Conservation (phyloP, 2,888 invertebrate genomes). For the Aromia moschata region DNA sequence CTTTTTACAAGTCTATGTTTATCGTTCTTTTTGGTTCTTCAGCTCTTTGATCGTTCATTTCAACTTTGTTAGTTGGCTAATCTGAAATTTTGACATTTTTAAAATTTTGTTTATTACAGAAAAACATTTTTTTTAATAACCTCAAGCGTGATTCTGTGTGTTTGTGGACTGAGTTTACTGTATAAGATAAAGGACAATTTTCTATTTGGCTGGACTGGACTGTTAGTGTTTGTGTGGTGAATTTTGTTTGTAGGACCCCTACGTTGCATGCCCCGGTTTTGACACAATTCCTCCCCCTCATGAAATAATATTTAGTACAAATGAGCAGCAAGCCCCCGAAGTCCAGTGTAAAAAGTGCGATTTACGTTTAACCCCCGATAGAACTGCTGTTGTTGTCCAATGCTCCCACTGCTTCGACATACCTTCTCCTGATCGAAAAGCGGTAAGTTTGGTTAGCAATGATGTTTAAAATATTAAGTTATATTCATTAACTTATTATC, state of each 20-base stretch:
- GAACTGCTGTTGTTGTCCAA: constrained; percentile 52
- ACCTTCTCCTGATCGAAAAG: constrained; percentile 31
- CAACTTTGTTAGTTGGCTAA: too few species aligned
- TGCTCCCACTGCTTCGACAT: constrained; percentile 55
- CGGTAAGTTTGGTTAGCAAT: constrained; percentile 33
- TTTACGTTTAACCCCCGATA: constrained; percentile 52
- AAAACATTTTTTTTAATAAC: too few species aligned
- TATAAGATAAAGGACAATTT: too few species aligned
- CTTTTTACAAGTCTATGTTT: too few species aligned
- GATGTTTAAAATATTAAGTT: constrained; percentile 10
- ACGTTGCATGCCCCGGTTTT: constrained; percentile 40
- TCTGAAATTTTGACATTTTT: too few species aligned
- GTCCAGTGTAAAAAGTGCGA: constrained; percentile 56
- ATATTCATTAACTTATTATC: constrained; percentile 27
- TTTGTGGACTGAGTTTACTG: too few species aligned
- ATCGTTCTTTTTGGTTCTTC: too few species aligned
- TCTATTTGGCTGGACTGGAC: too few species aligned
- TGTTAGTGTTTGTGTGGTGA: too few species aligned
- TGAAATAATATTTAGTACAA: constrained; percentile 31
- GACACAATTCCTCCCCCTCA: constrained; percentile 31
- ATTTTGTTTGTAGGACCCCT: constrained; percentile 37
- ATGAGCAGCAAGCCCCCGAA: constrained; percentile 30
- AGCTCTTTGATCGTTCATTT: too few species aligned
- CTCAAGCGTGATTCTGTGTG: too few species aligned
- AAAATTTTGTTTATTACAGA: too few species aligned